These are phyloP conservation scores for Patiria miniata DNA, from an alignment of 35 echinoderm and acorn worm genomes.

Conservation along the genomic window DNA sequence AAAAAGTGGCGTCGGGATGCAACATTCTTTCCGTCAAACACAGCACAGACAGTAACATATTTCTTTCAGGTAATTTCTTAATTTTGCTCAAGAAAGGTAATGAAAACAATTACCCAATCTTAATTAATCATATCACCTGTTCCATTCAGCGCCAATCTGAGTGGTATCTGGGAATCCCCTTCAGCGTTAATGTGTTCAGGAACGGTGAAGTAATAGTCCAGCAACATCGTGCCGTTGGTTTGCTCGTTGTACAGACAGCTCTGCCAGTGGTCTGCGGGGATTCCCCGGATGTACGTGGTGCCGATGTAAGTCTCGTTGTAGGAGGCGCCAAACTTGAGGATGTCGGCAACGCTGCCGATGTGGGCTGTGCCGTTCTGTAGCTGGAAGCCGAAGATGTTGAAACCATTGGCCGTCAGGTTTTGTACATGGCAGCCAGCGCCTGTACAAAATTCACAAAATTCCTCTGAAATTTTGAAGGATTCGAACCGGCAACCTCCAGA, in stretches of 20 bases:
- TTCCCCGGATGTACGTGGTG: conserved; percentile 40
- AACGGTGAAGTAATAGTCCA: conserved; percentile 69
- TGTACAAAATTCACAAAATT: neutral
- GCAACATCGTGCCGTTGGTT: neutral
- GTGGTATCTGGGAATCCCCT: conserved; percentile 28
- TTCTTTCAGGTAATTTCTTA: too few relatives aligned
- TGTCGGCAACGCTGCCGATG: conserved; percentile 47
- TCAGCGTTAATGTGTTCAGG: neutral
- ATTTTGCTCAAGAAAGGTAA: too few relatives aligned
- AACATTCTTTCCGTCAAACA: too few relatives aligned
- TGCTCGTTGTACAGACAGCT: neutral
- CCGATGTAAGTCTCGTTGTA: conserved; percentile 83
- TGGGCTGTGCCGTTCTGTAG: conserved; percentile 26
- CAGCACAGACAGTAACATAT: too few relatives aligned
- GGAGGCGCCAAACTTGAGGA: conserved; percentile 58
- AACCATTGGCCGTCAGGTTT: neutral
- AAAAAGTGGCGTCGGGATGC: too few relatives aligned
- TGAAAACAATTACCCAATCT: too few relatives aligned
- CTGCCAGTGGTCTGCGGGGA: conserved; percentile 68
- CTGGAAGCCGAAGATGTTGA: conserved; percentile 67
- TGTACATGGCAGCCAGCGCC: neutral
- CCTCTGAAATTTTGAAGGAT: neutral
- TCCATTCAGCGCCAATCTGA: conserved; percentile 63
- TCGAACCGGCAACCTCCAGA: neutral
- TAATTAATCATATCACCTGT: too few relatives aligned